These are phyloP conservation scores for Agonopterix alstromeriana DNA, from an alignment of 2,888 invertebrate genomes.

Conservation along the genomic window DNA sequence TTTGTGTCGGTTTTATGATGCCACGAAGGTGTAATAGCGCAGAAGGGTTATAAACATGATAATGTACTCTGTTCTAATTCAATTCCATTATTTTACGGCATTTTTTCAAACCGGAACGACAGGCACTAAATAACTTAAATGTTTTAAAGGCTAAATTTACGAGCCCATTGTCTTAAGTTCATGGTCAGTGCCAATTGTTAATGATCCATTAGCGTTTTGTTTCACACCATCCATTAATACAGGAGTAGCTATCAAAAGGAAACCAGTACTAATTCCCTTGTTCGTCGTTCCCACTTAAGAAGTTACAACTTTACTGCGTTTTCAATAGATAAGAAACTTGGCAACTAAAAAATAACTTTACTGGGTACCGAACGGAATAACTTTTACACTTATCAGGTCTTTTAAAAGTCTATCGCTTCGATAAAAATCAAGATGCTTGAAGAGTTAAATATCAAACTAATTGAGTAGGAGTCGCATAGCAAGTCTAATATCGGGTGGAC, in stretches of 20 bases:
- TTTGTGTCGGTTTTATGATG: conserved; percentile 19
- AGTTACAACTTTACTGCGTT: conserved; percentile 46
- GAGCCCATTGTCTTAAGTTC: conserved; percentile 23
- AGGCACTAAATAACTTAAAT: background rate
- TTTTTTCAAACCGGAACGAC: background rate
- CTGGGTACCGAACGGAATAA: background rate
- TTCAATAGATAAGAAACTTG: conserved; percentile 38
- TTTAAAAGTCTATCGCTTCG: too few species aligned
- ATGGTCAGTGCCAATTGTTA: conserved; percentile 47
- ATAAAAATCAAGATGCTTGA: too few species aligned
- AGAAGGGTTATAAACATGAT: conserved; percentile 1
- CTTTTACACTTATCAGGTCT: too few species aligned
- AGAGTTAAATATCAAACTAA: too few species aligned
- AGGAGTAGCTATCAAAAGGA: conserved; percentile 41
- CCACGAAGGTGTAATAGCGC: conserved; percentile 18
- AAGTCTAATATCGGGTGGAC: too few species aligned
- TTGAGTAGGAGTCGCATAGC: too few species aligned
- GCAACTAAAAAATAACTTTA: conserved; percentile 19
- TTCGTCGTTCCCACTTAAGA: conserved; percentile 21
- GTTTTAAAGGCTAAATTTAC: conserved; percentile 3
- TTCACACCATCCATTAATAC: conserved; percentile 55
- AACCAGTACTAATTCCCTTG: conserved; percentile 36
- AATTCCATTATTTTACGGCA: background rate
- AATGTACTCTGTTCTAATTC: background rate
- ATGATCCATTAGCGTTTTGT: conserved; percentile 57